Evolutionary conservation across 2,888 invertebrate genomes (phyloP), one percentile per base, ranked within the genome.

Genomic region (Habroteleia sp.): DNA sequence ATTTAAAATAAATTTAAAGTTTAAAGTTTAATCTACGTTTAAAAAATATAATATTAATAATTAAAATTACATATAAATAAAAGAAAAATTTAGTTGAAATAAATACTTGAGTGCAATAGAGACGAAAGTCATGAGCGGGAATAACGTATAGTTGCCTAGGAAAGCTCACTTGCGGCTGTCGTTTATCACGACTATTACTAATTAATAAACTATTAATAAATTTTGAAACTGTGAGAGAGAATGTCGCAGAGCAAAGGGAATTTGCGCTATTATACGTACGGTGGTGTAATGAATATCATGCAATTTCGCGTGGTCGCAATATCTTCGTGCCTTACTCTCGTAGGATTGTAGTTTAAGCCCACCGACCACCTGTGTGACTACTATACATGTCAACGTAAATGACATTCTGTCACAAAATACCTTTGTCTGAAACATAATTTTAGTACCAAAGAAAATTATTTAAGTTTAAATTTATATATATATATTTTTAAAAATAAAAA

Each of bases 361-460:
- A 33, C 50, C 63, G 72, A 72, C 72, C 72, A 72, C 72, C 72
- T 72, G 72, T n/a, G n/a, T 72, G 72, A 63, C 72, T 72, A 42
- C 48, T 33, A 50, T 50, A 56, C 56, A 16, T 35, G 63, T 48
- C 62, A 27, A 46, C 13, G 20, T 7, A 44, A 62, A 54, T 31
- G 58, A 69, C 41, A 14, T 44, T 48, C 11, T 60, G 37, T 52
- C 48, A 37, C 41, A 17, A 60, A 66, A 54, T 39, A 42, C 42
- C 35, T 10, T 10, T 44, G 31, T 20, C 11, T 4, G 7, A 37
- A 29, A 23, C 20, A 13, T 44, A 23, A 23, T 35, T 58, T 44
- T 39, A 14, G 14, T 27, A 8, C n/a, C 25, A 25, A 42, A 25
- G 13, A 13, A 42, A 13, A 3, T n/a, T 2, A 25, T 42, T 20